These are phyloP conservation scores for Acipenser transmontanus DNA, from an alignment of 2,797 vertebrate genomes.

Conservation along the genomic window DNA sequence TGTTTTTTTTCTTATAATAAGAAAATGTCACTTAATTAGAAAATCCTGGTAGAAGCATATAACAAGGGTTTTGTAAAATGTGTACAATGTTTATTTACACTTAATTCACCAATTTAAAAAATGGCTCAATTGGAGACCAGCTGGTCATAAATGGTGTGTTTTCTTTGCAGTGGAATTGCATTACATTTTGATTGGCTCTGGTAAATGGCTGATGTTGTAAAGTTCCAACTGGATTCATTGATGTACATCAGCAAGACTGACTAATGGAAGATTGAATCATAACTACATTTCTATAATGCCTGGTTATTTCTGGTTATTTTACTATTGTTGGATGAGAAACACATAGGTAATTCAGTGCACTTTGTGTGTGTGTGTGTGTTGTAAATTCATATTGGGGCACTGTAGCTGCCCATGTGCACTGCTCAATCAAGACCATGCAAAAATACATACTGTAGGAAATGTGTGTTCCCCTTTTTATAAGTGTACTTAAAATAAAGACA, in stretches of 20 bases:
- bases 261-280: slow-evolving; percentile 24
- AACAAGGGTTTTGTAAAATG: background rate
- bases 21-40: background rate
- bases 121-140: no score
- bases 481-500: no score
- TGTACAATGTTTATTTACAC: no score
- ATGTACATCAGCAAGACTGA: slow-evolving; percentile 21
- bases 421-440: no score
- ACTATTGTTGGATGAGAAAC: no score
- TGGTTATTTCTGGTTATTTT: no score
- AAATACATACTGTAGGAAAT: slow-evolving; percentile 7
- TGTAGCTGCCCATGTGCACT: no score
- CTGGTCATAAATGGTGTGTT: slow-evolving; percentile 19
- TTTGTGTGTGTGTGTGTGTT: no score
- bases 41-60: background rate
- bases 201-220: slow-evolving; percentile 40
- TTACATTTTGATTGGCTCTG: slow-evolving; percentile 35
- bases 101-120: no score
- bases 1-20: slow-evolving; percentile 14
- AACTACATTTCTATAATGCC: background rate
- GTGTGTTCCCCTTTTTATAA: slow-evolving; percentile 32
- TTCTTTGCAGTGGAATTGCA: slow-evolving; percentile 24
- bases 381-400: no score
- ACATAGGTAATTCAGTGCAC: no score
- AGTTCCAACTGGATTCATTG: slow-evolving; percentile 19